Base-by-base conservation (phyloP, 2,888 invertebrate species). In the Aphrophora alni region DNA sequence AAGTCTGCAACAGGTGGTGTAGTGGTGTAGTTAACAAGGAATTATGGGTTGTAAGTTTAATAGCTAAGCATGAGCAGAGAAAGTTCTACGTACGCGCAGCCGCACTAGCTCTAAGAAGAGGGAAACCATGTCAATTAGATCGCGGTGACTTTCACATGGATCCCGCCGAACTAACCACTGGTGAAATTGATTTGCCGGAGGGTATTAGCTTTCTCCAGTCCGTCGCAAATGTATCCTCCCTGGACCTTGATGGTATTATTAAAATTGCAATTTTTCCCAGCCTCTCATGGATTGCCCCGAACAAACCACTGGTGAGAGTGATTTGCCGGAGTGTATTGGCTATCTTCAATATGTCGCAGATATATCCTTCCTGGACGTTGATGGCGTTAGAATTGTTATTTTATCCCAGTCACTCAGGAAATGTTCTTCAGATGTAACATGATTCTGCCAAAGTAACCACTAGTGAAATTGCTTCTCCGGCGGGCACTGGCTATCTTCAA, bases 111-210 rank as follows among this genome's bases (percentile, higher is more conserved):
- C 59, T 59, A 59, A 59, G 59, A 59, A 59, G 59, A 59, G 59
- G 59, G 59, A 59, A 59, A 59, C 59, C 59, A 59, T 59, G 59
- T 59, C 59, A 59, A 59, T 59, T 59, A 59, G 59, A 59, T 59
- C 59, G 59, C 10, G 21, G 59, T 59, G 59, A 59, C 59, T 59
- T 59, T 59, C 59, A 59, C 59, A 59, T 59, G 21, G 59, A 59
- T 59, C 59, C 59, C 59, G 21, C 59, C 59, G 21, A 59, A 59
- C 59, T 59, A 59, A 59, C 59, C 59, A 59, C 59, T 59, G 59
- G 59, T 59, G 59, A 59, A 59, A 59, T 59, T 59, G 59, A 59
- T 59, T 59, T 21, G 59, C 59, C 59, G 4, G 59, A 59, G 21
- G 59, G 59, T 21, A 59, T 7, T 21, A 21, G 59, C 59, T 59